A percentile compares a stretch with the other conserved stretches of the same genome.
These are phyloP conservation scores for Troilus luridus DNA, from an alignment of 2,888 invertebrate species.

Conservation along the genomic window DNA sequence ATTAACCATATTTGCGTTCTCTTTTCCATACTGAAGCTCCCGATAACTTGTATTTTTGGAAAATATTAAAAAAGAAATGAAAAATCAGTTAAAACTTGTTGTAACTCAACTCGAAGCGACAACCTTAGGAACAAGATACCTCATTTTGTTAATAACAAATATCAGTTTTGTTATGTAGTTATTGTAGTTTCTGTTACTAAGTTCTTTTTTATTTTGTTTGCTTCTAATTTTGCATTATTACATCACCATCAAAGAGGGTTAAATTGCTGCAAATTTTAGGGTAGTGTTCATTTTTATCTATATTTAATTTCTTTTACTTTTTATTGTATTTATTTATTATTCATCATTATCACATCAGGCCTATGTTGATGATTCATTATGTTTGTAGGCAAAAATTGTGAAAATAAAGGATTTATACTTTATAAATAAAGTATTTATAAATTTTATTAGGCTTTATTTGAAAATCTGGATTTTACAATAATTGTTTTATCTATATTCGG, in stretches of 20 bases:
- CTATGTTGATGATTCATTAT: background rate
- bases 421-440: background rate
- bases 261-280: background rate
- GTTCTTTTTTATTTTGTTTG: conserved; percentile 2
- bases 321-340: background rate
- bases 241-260: conserved; percentile 33
- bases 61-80: too few relatives aligned
- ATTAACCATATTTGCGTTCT: too few relatives aligned
- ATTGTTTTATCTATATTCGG: background rate
- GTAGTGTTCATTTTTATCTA: conserved; percentile 18
- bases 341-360: background rate
- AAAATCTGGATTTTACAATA: too few relatives aligned
- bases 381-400: background rate
- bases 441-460: too few relatives aligned
- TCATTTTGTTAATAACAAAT: background rate
- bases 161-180: conserved; percentile 18
- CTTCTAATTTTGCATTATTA: conserved; percentile 46
- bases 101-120: too few relatives aligned
- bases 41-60: too few relatives aligned
- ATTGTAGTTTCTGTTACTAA: conserved; percentile 25
- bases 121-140: too few relatives aligned
- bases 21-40: too few relatives aligned
- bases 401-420: background rate
- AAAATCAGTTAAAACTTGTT: too few relatives aligned
- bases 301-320: background rate